A percentile compares a stretch with the other conserved stretches of the same genome.
Conservation (phyloP, 2,888 invertebrate species). For the Embidobia sp. region DNA sequence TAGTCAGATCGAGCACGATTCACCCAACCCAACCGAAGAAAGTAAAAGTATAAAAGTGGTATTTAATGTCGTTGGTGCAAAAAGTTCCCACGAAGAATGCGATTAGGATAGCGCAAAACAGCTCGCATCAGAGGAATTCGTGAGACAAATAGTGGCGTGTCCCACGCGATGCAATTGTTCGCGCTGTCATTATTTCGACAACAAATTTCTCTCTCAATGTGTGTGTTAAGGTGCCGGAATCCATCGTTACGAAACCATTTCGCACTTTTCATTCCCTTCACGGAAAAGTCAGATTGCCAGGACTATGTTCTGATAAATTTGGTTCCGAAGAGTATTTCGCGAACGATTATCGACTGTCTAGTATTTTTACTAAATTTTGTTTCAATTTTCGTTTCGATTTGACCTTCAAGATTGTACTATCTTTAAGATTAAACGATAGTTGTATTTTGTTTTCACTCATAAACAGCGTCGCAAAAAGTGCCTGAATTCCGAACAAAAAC, state of each 20-base stretch:
- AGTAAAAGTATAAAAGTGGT: constrained; percentile 53
- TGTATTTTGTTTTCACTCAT: no score
- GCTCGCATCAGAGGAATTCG: constrained; percentile 40
- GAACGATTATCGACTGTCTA: no score
- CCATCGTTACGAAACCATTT: constrained; percentile 49
- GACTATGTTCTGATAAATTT: constrained; percentile 2
- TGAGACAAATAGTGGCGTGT: constrained; percentile 65
- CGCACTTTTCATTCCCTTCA: constrained; percentile 33
- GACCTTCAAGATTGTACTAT: no score
- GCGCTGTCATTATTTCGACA: constrained; percentile 37
- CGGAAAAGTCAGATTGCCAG: constrained; percentile 19
- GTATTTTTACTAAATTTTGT: no score
- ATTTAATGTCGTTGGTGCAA: constrained; percentile 43
- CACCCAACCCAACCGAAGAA: constrained; percentile 51
- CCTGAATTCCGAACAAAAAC: constrained; percentile 2
- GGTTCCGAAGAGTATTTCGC: neutral
- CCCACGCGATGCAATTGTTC: constrained; percentile 64
- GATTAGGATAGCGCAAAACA: constrained; percentile 17
- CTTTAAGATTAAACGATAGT: no score
- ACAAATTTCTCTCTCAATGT: constrained; percentile 44
- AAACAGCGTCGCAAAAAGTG: constrained; percentile 1
- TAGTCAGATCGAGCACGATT: no score
- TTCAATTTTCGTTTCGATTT: no score
- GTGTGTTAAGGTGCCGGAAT: constrained; percentile 63
- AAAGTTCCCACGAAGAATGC: constrained; percentile 68